phyloP scores from a whole-genome alignment of 2,113 vertebrate genomes.

The Lepus timidus region DNA sequence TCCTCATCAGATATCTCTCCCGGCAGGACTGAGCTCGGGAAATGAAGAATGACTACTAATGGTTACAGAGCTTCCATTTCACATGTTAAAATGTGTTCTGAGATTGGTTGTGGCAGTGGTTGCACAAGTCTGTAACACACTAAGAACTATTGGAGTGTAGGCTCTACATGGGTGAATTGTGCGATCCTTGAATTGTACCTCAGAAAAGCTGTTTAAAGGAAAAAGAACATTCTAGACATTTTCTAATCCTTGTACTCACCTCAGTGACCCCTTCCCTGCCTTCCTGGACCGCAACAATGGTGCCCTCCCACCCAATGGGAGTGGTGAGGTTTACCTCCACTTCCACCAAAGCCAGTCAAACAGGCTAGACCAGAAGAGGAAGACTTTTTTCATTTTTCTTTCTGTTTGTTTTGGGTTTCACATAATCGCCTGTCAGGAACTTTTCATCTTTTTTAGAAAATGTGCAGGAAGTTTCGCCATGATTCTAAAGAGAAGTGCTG shows the following conservation, averaged over 20 bases:
- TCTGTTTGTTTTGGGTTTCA: neutral
- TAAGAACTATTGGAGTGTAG: too few relatives aligned
- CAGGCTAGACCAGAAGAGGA: neutral
- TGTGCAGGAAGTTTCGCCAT: neutral
- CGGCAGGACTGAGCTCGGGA: neutral
- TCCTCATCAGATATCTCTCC: neutral
- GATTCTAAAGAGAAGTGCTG: neutral
- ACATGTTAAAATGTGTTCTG: too few relatives aligned
- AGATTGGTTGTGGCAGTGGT: too few relatives aligned
- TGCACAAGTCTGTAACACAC: too few relatives aligned
- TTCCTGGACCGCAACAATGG: neutral
- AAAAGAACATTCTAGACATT: neutral
- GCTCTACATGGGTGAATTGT: too few relatives aligned
- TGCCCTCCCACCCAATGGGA: neutral
- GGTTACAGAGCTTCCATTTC: too few relatives aligned
- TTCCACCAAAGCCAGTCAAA: neutral
- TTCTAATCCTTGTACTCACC: neutral
- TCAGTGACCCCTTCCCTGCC: neutral
- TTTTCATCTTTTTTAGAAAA: neutral
- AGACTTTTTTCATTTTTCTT: neutral
- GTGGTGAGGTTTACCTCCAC: neutral
- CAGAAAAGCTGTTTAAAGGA: too few relatives aligned
- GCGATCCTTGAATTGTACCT: too few relatives aligned
- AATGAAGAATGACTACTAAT: neutral
- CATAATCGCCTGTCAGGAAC: neutral